Base-by-base conservation (phyloP, 2,888 invertebrate species). In the Pyrocoelia pectoralis region DNA sequence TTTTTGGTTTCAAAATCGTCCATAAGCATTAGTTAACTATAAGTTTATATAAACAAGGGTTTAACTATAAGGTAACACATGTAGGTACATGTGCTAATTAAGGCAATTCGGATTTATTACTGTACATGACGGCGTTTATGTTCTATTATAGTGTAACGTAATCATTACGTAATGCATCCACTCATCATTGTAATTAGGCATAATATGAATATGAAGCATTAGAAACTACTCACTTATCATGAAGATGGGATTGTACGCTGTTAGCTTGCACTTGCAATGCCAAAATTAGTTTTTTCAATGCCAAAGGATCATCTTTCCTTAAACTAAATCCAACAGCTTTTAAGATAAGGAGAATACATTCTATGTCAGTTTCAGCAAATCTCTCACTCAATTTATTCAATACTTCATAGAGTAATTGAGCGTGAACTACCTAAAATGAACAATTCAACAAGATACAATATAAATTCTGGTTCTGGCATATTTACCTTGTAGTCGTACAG, bases 401-500 rank as follows among this genome's bases (percentile, higher is more conserved):
- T 4, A 97, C 85, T 78, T 96, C 93, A 80, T 93, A 92, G 0
- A 97, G 83, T 0, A 97, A 83, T 1, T 86, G 83, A 4, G 90
- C 87, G 73, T 94, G 90, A 74, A 91, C 91, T 2, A 96, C 86
- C 92, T 93, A 77, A 0, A 79, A 75, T 6, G 19, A 19, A 8
- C 33, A 24, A 24, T 24, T 24, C 3, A 24, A 24, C n/a, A 3
- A 6, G n/a, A 3, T 33, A 40, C n/a, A 40, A 4, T 4, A n/a
- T 15, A 12, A 43, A 10, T 13, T 1, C 1, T 24, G 12, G 24
- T 33, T 33, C 8, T 10, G 9, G 41, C 40, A 15, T 8, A 61
- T 50, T 73, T 77, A 92, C 92, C 85, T 93, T 95, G 75, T 97
- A 97, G 76, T 92, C 93, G 77, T 95, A 97, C 56, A 97, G 81